Evolutionary conservation across 1,140 invertebrate species (phyloP).

Genomic region (Spodoptera frugiperda): DNA sequence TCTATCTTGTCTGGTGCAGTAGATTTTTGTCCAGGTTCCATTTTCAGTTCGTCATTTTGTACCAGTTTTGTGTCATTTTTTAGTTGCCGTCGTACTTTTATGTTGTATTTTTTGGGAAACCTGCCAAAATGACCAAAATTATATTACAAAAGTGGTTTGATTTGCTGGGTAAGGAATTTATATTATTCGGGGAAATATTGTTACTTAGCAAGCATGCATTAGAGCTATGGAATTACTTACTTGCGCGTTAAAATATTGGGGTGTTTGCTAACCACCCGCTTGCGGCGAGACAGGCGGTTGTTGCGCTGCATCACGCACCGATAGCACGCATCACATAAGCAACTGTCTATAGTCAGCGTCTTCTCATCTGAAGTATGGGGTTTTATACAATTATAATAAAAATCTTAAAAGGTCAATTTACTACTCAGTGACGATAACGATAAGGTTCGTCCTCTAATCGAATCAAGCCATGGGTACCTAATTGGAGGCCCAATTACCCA

Average conservation of each 20-base stretch:
- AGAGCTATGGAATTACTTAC: constrained; percentile 6
- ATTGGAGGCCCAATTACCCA: too few species aligned
- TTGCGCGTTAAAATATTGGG: constrained; percentile 3
- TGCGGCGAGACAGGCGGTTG: constrained; percentile 88
- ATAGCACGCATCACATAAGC: constrained; percentile 94
- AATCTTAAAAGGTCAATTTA: too few species aligned
- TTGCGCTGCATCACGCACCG: constrained; percentile 93
- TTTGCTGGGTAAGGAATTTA: too few species aligned
- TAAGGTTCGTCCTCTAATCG: too few species aligned
- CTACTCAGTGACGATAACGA: too few species aligned
- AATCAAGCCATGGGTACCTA: too few species aligned
- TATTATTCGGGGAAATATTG: too few species aligned
- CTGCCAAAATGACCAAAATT: constrained; percentile 75
- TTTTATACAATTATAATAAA: too few species aligned
- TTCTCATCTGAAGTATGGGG: constrained; percentile 87
- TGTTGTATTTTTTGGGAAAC: constrained; percentile 90
- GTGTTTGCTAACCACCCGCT: constrained; percentile 76
- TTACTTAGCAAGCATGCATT: too few species aligned
- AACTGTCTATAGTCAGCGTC: constrained; percentile 92
- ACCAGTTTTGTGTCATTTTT: constrained; percentile 79
- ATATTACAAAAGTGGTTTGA: not conserved
- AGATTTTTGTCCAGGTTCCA: constrained; percentile 83
- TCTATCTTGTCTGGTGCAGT: constrained; percentile 74
- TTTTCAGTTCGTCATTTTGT: constrained; percentile 77
- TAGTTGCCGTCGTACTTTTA: constrained; percentile 87